Percentiles rank a stretch among this genome's conserved stretches.
These are phyloP conservation scores for Masticophis lateralis DNA, from an alignment of 2,797 vertebrate species.

Conservation along the genomic window DNA sequence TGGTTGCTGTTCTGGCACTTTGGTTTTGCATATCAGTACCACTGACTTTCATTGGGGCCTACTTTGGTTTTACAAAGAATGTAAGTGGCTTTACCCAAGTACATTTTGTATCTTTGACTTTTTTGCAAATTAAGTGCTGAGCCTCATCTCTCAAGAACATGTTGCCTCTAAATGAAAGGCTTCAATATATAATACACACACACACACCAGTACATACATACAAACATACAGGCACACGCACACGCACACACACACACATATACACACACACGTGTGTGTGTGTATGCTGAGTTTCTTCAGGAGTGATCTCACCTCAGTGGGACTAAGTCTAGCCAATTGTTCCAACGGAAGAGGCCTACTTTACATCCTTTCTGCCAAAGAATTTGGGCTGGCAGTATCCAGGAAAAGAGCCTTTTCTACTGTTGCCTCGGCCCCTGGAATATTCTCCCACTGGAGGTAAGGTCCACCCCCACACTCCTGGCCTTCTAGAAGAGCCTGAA, in stretches of 20 bases:
- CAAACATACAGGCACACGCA: too few relatives aligned
- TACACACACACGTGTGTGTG: accelerated
- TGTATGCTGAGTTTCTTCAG: too few relatives aligned
- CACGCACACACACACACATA: too few relatives aligned
- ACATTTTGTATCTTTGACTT: not conserved
- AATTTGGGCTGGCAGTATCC: not conserved
- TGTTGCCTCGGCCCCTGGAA: not conserved
- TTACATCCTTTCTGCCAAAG: not conserved
- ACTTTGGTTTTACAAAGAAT: conserved; percentile 90
- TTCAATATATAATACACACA: not conserved
- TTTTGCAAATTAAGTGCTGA: not conserved
- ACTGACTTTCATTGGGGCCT: conserved; percentile 88
- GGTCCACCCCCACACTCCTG: not conserved
- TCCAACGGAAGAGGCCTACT: not conserved
- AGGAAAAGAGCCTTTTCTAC: not conserved
- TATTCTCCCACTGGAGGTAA: not conserved
- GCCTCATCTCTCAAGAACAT: not conserved
- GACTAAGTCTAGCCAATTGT: too few relatives aligned
- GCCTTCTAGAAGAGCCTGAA: not conserved
- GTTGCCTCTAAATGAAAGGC: not conserved
- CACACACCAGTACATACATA: too few relatives aligned
- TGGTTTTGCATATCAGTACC: conserved; percentile 97
- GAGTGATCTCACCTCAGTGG: too few relatives aligned
- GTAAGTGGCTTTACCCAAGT: conserved; percentile 71
- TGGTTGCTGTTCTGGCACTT: conserved; percentile 90